Evolutionary conservation across 2,888 invertebrate genomes (phyloP), one percentile per base, ranked within the genome.

Genomic region (Tromatobia lineatoria): DNA sequence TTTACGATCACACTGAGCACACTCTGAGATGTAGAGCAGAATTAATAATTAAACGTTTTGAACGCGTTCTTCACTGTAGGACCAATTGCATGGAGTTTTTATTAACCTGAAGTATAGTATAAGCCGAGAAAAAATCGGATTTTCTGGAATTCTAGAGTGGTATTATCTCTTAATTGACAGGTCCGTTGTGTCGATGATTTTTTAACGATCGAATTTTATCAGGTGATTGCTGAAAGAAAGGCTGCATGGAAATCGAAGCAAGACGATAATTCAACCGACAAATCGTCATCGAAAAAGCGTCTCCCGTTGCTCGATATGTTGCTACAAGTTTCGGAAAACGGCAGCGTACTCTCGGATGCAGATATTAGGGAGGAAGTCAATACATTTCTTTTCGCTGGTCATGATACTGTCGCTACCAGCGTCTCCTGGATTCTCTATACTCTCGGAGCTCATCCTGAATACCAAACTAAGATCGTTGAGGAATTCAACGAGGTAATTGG

Each of bases 341-440:
- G 94, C 0, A 88, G 89, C 0, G 50, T 86, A 1, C 89, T 94
- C 3, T 88, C 91, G 3, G 93, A 94, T 73, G 80, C 86, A 3
- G 93, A 93, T 61, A 91, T 94, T 75, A 88, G 90, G 1, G 94
- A 94, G 20, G 94, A 94, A 84, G 93, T 93, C 0, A 93, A 94
- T 80, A 94, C 94, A 1, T 94, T 94, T 70, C 92, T 93, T 91
- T 93, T 91, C 67, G 93, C 93, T 91, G 95, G 95, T 3, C 95
- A 95, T 88, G 95, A 95, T 85, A 95, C 95, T 0, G 95, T 95
- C 0, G 94, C 95, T 0, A 94, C 95, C 1, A 95, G 94, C 13
- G 92, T 95, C 64, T 94, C 94, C 77, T 96, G 95, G 95, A 93
- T 94, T 11, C 90, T 95, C 8, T 95, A 95, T 84, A 91, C 95